Percentiles rank a stretch among this genome's conserved stretches.
These are phyloP conservation scores for Lepus oiostolus DNA, from an alignment of 2,797 vertebrate species.

Conservation along the genomic window DNA sequence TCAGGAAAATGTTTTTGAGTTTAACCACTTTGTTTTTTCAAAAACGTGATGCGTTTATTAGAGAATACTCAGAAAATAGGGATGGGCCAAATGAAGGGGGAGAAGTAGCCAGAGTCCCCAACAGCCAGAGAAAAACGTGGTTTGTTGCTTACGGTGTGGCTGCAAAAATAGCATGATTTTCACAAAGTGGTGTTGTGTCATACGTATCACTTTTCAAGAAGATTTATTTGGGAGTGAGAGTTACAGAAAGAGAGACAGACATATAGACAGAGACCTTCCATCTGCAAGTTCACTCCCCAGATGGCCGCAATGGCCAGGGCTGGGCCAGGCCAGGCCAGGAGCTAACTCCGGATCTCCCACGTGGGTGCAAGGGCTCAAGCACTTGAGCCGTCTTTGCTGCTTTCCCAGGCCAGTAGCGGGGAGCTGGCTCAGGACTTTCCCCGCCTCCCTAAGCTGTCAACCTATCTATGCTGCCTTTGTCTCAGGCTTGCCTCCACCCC, in stretches of 20 bases:
- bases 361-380: no score
- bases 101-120: neutral
- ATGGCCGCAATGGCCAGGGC: no score
- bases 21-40: neutral
- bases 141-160: neutral
- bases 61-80: constrained; percentile 23
- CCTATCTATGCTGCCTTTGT: neutral
- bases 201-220: neutral
- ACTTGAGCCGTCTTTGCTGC: neutral
- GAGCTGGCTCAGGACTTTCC: neutral
- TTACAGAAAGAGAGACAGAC: no score
- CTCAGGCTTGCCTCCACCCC: neutral
- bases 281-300: no score
- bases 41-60: neutral
- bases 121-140: neutral
- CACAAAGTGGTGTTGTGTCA: neutral
- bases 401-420: neutral
- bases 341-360: no score
- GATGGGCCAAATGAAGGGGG: neutral
- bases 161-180: neutral
- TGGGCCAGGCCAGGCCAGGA: no score
- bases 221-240: no score
- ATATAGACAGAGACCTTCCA: no score
- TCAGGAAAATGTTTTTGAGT: neutral
- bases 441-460: neutral